These are phyloP conservation scores for Varecia variegata DNA, from an alignment of 2,797 vertebrate species.

Conservation along the genomic window DNA sequence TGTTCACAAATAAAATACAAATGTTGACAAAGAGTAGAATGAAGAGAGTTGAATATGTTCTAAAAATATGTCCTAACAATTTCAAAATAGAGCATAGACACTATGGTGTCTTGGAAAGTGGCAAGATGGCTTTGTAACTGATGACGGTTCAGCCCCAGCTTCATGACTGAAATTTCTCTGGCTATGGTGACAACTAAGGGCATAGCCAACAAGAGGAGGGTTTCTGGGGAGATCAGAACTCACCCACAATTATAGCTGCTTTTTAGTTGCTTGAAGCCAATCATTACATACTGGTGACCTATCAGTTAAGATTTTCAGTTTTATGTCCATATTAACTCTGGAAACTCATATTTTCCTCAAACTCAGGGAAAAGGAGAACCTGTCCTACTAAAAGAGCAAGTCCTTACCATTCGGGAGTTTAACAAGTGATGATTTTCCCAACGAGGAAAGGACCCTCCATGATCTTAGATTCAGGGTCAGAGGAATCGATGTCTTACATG, in stretches of 20 bases:
- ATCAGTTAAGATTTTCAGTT: not conserved
- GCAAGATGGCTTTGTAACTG: not conserved
- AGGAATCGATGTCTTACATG: not conserved
- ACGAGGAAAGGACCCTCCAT: not conserved
- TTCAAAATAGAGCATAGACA: not conserved
- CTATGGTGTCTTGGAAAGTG: not conserved
- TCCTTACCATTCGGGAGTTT: not conserved
- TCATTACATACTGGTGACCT: not conserved
- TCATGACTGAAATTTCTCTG: not conserved
- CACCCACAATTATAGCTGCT: not conserved
- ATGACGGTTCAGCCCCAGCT: not conserved
- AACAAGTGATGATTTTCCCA: not conserved
- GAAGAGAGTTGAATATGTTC: not conserved
- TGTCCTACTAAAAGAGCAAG: not conserved
- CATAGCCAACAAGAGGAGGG: not conserved
- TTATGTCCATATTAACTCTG: not conserved
- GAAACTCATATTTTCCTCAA: not conserved
- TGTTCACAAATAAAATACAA: not conserved
- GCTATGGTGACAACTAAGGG: not conserved
- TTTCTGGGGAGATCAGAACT: not conserved
- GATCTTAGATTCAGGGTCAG: not conserved
- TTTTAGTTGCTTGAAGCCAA: not conserved
- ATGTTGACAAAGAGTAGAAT: not conserved
- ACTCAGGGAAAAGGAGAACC: not conserved
- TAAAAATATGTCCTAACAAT: not conserved